A percentile compares a stretch with the other conserved stretches of the same genome.
phyloP scores from a whole-genome alignment of 1,140 invertebrate genomes.

The Bombus waltoni region DNA sequence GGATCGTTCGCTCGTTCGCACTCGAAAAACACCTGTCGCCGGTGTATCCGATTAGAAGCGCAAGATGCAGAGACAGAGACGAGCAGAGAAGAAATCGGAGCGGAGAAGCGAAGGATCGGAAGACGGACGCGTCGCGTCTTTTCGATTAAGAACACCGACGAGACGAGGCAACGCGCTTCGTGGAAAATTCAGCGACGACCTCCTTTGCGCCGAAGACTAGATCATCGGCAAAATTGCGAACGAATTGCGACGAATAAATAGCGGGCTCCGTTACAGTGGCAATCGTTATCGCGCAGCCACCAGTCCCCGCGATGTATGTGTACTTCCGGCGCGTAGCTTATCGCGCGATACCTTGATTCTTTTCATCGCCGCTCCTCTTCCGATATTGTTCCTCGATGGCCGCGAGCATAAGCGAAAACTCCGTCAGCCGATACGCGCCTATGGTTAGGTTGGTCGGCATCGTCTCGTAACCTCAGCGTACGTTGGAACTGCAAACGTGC shows the following conservation, averaged over 20 bases:
- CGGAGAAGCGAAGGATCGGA: neutral
- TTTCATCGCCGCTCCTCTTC: neutral
- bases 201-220: neutral
- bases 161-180: neutral
- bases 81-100: neutral
- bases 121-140: neutral
- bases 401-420: too few relatives aligned
- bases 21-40: too few relatives aligned
- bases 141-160: neutral
- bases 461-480: too few relatives aligned
- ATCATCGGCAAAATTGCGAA: neutral
- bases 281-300: conserved; percentile 4
- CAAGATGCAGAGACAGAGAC: neutral
- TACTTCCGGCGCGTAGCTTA: neutral
- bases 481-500: neutral
- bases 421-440: too few relatives aligned
- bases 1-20: too few relatives aligned
- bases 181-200: conserved; percentile 12
- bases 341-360: conserved; percentile 11
- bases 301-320: too few relatives aligned
- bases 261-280: neutral
- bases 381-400: neutral
- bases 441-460: too few relatives aligned
- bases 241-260: conserved; percentile 1
- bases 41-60: too few relatives aligned